Evolutionary conservation across 2,888 invertebrate species (phyloP).

Genomic region (Hypolimnas misippus): DNA sequence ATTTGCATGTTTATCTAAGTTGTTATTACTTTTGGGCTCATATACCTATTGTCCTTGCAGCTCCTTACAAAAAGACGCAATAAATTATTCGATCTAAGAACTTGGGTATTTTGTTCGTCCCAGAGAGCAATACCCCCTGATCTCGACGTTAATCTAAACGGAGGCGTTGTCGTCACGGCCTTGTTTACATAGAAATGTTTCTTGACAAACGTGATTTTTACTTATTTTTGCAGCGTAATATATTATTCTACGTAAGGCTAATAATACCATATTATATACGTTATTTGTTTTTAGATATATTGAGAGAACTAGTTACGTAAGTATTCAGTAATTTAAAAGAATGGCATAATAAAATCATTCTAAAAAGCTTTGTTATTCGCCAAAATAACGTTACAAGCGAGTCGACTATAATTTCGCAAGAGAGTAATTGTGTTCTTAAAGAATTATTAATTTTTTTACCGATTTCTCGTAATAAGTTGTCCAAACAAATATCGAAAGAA

Average conservation of each 20-base stretch:
- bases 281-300: slow-evolving; percentile 14
- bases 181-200: slow-evolving; percentile 35
- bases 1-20: slow-evolving; percentile 23
- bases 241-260: slow-evolving; percentile 8
- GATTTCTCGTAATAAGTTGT: too few relatives aligned
- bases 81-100: slow-evolving; percentile 38
- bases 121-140: slow-evolving; percentile 41
- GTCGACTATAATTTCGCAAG: too few relatives aligned
- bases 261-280: not conserved
- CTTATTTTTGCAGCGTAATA: slow-evolving; percentile 34
- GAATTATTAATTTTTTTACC: too few relatives aligned
- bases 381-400: too few relatives aligned
- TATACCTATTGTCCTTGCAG: slow-evolving; percentile 38
- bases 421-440: too few relatives aligned
- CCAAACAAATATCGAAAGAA: too few relatives aligned
- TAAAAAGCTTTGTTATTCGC: not conserved
- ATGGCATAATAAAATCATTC: not conserved
- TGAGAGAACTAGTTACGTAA: not conserved
- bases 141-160: slow-evolving; percentile 34
- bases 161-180: slow-evolving; percentile 26
- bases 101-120: slow-evolving; percentile 38
- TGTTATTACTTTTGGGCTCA: slow-evolving; percentile 23
- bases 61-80: slow-evolving; percentile 32
- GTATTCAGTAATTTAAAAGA: not conserved
- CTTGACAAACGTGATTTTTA: slow-evolving; percentile 20